These are phyloP conservation scores for Drosophila arizonae DNA, from an alignment of 1,140 invertebrate genomes.

Conservation along the genomic window DNA sequence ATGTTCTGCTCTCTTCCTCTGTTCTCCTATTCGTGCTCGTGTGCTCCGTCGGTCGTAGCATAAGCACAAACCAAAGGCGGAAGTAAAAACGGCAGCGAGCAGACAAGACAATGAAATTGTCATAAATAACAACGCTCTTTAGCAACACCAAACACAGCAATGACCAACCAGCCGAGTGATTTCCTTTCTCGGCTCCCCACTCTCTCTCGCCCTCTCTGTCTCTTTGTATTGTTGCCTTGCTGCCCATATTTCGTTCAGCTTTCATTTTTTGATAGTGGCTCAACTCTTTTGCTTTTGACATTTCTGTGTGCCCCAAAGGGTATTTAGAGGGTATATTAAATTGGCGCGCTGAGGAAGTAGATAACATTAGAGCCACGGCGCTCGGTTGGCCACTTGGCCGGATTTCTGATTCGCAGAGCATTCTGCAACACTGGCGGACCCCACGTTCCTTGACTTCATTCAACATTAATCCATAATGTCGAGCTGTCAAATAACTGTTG, in stretches of 20 bases:
- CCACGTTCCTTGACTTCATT: neutral
- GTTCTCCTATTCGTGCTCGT: slow-evolving; percentile 11
- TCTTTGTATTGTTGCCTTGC: neutral
- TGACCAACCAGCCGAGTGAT: slow-evolving; percentile 65
- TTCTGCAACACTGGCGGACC: neutral
- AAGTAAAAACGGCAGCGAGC: slow-evolving; percentile 74
- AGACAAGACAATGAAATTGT: slow-evolving; percentile 81
- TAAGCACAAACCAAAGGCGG: slow-evolving; percentile 71
- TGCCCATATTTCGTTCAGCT: slow-evolving; percentile 10
- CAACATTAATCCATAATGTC: too few species aligned
- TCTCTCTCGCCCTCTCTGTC: too few species aligned
- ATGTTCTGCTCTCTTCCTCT: neutral
- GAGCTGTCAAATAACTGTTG: neutral
- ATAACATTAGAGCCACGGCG: slow-evolving; percentile 4
- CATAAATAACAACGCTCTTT: slow-evolving; percentile 75
- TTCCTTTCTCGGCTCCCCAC: slow-evolving; percentile 22
- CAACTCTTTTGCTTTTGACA: slow-evolving; percentile 70
- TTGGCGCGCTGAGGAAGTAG: slow-evolving; percentile 30
- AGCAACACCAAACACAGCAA: slow-evolving; percentile 49
- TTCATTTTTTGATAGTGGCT: slow-evolving; percentile 65
- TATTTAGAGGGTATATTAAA: slow-evolving; percentile 67
- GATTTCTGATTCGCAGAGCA: neutral
- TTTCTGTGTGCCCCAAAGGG: slow-evolving; percentile 63
- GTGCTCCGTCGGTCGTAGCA: slow-evolving; percentile 40
- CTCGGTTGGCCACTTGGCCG: slow-evolving; percentile 4